phyloP scores from a whole-genome alignment of 2,888 invertebrate species.

The Andrena bicolor region DNA sequence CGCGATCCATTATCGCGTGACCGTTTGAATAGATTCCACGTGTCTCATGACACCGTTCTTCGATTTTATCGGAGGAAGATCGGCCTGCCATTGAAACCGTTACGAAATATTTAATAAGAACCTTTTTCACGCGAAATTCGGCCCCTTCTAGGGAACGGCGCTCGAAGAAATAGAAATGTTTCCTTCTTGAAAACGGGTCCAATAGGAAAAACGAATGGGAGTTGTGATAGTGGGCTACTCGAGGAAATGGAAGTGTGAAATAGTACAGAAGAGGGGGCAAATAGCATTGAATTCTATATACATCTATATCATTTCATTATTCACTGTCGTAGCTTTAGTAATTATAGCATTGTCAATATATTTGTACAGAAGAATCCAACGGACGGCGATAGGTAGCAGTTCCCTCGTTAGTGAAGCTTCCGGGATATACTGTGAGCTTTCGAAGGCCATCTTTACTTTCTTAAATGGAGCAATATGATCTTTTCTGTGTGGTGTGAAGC shows the following conservation, averaged over 20 bases:
- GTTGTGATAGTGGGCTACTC: background rate
- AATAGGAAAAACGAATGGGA: background rate
- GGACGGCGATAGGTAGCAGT: background rate
- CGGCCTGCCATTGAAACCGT: background rate
- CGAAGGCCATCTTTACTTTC: slow-evolving; percentile 2
- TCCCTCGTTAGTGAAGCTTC: slow-evolving; percentile 12
- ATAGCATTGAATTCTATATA: too few species aligned
- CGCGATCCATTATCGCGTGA: slow-evolving; percentile 50
- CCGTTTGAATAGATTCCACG: slow-evolving; percentile 36
- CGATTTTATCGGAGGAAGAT: slow-evolving; percentile 15
- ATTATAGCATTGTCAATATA: background rate
- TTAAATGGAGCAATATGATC: slow-evolving; percentile 24
- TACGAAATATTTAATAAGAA: slow-evolving; percentile 45
- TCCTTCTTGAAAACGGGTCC: background rate
- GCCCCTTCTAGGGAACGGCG: background rate
- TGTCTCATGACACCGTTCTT: slow-evolving; percentile 14
- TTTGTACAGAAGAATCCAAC: background rate
- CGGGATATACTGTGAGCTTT: background rate
- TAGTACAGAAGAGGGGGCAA: too few species aligned
- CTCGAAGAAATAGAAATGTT: background rate
- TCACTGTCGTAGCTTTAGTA: too few species aligned
- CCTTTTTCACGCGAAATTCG: background rate
- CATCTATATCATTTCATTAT: too few species aligned
- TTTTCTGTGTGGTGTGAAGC: slow-evolving; percentile 22
- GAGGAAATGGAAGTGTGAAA: background rate